Evolutionary conservation across 1,140 invertebrate species (phyloP).

Genomic region (Druon quercuslanigerum): DNA sequence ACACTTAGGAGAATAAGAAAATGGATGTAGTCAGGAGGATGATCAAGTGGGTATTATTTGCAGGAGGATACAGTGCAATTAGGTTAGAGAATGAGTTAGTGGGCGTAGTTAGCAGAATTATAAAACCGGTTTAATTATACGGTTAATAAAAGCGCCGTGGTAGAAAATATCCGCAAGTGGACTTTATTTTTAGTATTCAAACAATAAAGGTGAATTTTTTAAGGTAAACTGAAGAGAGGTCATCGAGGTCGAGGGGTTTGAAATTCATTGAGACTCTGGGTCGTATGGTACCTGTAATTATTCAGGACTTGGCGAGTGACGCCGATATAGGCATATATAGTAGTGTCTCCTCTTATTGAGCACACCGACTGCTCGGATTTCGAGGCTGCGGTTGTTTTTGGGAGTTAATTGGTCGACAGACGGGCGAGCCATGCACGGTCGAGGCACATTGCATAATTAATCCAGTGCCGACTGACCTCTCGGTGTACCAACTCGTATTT

Average conservation of each 20-base stretch:
- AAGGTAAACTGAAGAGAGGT: neutral
- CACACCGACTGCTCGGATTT: slow-evolving; percentile 49
- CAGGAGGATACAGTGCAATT: too few species aligned
- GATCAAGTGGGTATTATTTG: too few species aligned
- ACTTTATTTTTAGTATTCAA: too few species aligned
- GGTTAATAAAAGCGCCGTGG: too few species aligned
- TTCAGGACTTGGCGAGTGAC: slow-evolving; percentile 36
- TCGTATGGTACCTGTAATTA: slow-evolving; percentile 31
- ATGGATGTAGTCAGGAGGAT: too few species aligned
- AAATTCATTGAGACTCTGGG: slow-evolving; percentile 34
- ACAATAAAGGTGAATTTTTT: too few species aligned
- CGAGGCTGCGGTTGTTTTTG: slow-evolving; percentile 59
- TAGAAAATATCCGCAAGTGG: too few species aligned
- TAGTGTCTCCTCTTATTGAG: slow-evolving; percentile 31
- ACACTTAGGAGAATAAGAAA: too few species aligned
- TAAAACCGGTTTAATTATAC: too few species aligned
- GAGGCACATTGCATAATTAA: slow-evolving; percentile 67
- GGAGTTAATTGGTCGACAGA: slow-evolving; percentile 63
- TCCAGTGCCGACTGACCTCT: slow-evolving; percentile 61
- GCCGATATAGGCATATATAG: slow-evolving; percentile 9
- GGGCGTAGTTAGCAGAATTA: too few species aligned
- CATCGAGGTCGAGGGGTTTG: slow-evolving; percentile 32
- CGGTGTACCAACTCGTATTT: slow-evolving; percentile 41
- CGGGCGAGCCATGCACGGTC: slow-evolving; percentile 39
- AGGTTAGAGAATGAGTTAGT: too few species aligned